phyloP scores from a whole-genome alignment of 1,140 invertebrate species.

The Drosophila ercepeae region DNA sequence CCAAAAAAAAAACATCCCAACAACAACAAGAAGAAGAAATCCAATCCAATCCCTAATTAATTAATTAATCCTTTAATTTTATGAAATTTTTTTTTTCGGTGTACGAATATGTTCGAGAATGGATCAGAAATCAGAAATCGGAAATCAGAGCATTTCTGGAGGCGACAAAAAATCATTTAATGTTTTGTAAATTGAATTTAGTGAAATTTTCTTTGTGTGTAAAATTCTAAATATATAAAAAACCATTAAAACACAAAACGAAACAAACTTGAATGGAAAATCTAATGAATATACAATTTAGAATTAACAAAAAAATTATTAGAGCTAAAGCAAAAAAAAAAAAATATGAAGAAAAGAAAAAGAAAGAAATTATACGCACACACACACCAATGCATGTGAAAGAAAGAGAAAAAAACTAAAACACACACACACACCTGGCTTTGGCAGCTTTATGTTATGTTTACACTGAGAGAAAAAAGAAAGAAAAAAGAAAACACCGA shows the following conservation, averaged over 20 bases:
- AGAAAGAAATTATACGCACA: conserved; percentile 14
- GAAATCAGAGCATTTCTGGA: not conserved
- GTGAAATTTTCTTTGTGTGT: conserved; percentile 33
- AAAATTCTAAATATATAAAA: not conserved
- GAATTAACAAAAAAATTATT: conserved; percentile 6
- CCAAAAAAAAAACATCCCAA: no score
- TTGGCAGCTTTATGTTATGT: conserved; percentile 73
- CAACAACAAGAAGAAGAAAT: no score
- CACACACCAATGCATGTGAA: conserved; percentile 19
- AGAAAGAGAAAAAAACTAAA: not conserved
- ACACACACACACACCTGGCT: conserved; percentile 36
- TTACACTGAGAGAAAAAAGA: conserved; percentile 32
- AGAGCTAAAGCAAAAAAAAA: conserved; percentile 9
- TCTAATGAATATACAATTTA: conserved; percentile 1
- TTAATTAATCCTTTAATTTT: not conserved
- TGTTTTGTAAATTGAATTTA: conserved; percentile 38
- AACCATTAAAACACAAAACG: not conserved
- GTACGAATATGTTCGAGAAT: no score
- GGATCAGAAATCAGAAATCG: no score
- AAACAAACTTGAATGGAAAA: not conserved
- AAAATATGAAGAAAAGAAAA: not conserved
- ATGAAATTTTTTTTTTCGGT: no score
- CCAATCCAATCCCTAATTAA: not conserved
- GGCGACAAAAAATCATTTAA: conserved; percentile 28
- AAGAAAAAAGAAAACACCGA: not conserved